Percentiles rank a stretch among this genome's conserved stretches.
Conservation (phyloP, 2,888 invertebrate species). For the Liopterus haemorrhoidalis region DNA sequence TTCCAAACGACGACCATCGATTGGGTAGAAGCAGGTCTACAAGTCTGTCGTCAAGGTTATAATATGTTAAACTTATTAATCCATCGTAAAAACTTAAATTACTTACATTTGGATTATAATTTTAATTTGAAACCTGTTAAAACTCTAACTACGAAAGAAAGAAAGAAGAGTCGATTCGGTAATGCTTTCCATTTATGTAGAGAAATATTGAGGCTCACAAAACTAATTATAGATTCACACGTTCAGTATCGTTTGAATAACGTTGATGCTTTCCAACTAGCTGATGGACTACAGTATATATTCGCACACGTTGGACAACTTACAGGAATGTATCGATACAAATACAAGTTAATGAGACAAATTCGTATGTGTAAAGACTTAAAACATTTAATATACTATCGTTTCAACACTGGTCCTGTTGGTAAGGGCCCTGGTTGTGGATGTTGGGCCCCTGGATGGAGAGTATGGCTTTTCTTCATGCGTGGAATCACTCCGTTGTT, state of each 20-base stretch:
- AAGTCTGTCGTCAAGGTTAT: constrained; percentile 98
- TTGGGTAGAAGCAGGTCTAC: constrained; percentile 99
- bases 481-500: constrained; percentile 95
- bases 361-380: constrained; percentile 99
- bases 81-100: constrained; percentile 98
- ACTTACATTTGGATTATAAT: constrained; percentile 98
- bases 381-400: constrained; percentile 98
- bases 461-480: constrained; percentile 99
- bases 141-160: constrained; percentile 97
- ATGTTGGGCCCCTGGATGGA: constrained; percentile 98
- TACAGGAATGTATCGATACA: constrained; percentile 99
- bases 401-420: constrained; percentile 97
- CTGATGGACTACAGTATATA: constrained; percentile 97
- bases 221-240: constrained; percentile 97
- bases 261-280: constrained; percentile 96
- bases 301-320: constrained; percentile 99
- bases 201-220: constrained; percentile 96
- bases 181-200: constrained; percentile 99
- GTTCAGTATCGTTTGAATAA: constrained; percentile 99
- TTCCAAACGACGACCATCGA: constrained; percentile 99
- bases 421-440: constrained; percentile 99
- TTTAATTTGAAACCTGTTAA: constrained; percentile 99
- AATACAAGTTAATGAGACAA: constrained; percentile 97
- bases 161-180: constrained; percentile 96
- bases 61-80: constrained; percentile 99